Evolutionary conservation across 2,113 vertebrate species (phyloP), one percentile per base, ranked within the genome.

Genomic region (Tamias sibiricus): DNA sequence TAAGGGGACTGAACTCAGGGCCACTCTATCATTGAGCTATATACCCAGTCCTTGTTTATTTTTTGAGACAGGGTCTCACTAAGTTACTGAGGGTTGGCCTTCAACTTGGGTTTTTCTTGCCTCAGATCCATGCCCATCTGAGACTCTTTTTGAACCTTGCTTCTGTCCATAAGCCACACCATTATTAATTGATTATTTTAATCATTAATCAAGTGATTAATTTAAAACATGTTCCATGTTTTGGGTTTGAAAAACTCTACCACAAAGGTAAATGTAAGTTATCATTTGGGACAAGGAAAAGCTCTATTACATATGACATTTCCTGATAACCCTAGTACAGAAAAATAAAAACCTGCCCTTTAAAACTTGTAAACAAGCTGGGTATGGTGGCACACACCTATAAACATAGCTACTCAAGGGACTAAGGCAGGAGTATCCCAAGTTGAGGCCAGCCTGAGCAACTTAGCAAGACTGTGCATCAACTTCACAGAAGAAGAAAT

Each of bases 191-290:
- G 32, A 84, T 42, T 59, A 37, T 87, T 97, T 87, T 92, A 80
- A 69, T n/a, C 52, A 71, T 84, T 93, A 71, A 66, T 52, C 76
- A 89, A 76, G 64, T 92, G 26, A 57, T 68, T 79, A 62, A 42
- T 87, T 89, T 86, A 30, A 87, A 95, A 95, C n/a, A 74, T 14
- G 83, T 54, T 54, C 42, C 72, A 86, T 20, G 79, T 90, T 96
- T 84, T 92, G 35, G 44, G 22, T 92, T 5, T 79, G 90, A 52
- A 95, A 87, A 95, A 86, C 16, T 26, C 57, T 68, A 81, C 19
- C 2, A n/a, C 40, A 57, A 42, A 83, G 26, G 37, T 91, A 57
- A 42, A 83, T 20, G 37, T 91, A 95, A 79, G 40, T 32, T 42
- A 72, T 40, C 40, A 94, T 68, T 24, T 92, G 62, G n/a, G 16